Percentiles rank a stretch among this genome's conserved stretches.
phyloP scores from a whole-genome alignment of 2,888 invertebrate genomes.

The Aromia moschata region DNA sequence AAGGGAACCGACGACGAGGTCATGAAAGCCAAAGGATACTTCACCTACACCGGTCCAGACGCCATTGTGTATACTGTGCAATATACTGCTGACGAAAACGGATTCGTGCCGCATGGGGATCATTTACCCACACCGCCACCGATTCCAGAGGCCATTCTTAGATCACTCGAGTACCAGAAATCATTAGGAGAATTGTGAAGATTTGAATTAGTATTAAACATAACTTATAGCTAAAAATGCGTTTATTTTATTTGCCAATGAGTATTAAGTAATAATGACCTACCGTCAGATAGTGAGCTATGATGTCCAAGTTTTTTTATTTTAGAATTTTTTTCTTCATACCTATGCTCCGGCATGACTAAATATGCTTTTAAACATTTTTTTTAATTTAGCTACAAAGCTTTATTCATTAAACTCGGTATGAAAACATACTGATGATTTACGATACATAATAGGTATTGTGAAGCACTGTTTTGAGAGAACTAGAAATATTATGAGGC shows the following conservation, averaged over 20 bases:
- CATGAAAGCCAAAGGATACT: conserved; percentile 71
- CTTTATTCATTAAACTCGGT: too few species aligned
- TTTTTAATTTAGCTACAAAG: too few species aligned
- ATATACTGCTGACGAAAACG: conserved; percentile 72
- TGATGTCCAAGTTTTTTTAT: too few species aligned
- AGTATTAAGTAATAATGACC: background rate
- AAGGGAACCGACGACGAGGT: conserved; percentile 66
- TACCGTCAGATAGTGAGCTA: too few species aligned
- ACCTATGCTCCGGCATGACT: too few species aligned
- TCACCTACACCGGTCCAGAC: conserved; percentile 72
- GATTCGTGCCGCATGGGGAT: conserved; percentile 63
- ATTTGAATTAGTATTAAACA: background rate
- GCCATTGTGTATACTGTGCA: conserved; percentile 68
- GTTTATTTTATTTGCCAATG: background rate
- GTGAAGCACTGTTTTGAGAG: too few species aligned
- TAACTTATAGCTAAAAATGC: background rate
- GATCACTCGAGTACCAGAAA: conserved; percentile 15
- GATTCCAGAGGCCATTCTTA: conserved; percentile 14
- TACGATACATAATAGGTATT: too few species aligned
- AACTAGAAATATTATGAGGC: too few species aligned
- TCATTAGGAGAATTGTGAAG: background rate
- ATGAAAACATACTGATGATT: too few species aligned
- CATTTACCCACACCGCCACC: conserved; percentile 33
- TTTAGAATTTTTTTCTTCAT: too few species aligned
- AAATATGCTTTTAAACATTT: too few species aligned